Evolutionary conservation across 2,888 invertebrate genomes (phyloP).

Genomic region (Trypoxylon attenuatum): DNA sequence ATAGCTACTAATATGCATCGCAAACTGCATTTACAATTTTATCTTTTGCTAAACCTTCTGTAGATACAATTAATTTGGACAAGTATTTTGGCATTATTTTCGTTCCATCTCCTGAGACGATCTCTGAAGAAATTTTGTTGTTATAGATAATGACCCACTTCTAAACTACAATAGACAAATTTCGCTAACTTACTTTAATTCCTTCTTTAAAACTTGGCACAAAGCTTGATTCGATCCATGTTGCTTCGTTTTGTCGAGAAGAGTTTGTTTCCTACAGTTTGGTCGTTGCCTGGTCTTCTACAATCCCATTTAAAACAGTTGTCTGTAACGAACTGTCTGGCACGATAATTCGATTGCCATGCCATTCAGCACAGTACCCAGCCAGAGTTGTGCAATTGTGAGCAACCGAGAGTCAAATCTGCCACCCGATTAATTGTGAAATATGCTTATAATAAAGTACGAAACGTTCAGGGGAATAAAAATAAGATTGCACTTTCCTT

Average conservation of each 20-base stretch:
- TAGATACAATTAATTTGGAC: too few species aligned
- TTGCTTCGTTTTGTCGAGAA: constrained; percentile 35
- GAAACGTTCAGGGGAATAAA: too few species aligned
- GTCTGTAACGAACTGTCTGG: constrained; percentile 48
- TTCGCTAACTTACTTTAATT: constrained; percentile 3
- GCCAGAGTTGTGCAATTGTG: background rate
- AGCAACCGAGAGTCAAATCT: too few species aligned
- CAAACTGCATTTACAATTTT: too few species aligned
- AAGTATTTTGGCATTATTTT: background rate
- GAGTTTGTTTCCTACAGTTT: constrained; percentile 52
- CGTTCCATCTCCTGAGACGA: background rate
- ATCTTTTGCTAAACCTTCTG: too few species aligned
- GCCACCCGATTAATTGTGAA: too few species aligned
- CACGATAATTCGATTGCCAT: constrained; percentile 49
- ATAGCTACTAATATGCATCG: too few species aligned
- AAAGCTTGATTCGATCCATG: constrained; percentile 34
- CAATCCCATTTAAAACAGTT: constrained; percentile 47
- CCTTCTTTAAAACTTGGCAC: constrained; percentile 29
- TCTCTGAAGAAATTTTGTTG: background rate
- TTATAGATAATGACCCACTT: background rate
- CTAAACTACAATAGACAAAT: constrained; percentile 3
- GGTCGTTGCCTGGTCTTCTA: constrained; percentile 40
- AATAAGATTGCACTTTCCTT: too few species aligned
- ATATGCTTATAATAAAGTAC: too few species aligned
- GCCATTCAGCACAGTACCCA: constrained; percentile 23